Base-by-base conservation (phyloP, 2,888 invertebrate genomes). In the Drosophila paranaensis region DNA sequence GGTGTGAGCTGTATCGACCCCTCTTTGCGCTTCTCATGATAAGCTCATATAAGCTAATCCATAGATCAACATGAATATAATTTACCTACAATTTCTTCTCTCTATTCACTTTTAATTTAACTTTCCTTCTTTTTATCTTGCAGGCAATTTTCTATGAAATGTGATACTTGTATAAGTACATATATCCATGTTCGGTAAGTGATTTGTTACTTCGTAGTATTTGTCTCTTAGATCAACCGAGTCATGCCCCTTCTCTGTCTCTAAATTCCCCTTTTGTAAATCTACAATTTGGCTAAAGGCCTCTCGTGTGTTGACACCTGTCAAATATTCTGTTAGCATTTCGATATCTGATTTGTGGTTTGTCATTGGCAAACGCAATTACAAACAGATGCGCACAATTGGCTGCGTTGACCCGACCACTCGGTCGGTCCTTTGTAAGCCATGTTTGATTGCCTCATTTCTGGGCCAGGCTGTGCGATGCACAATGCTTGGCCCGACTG, bases 361-460 rank as follows among this genome's bases (percentile, higher is more conserved):
- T 76, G 70, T 68, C 79, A 65, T 66, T 70, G 54, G 71, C 74
- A 64, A 43, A 35, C 33, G 66, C 67, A 86, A 77, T 83, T 85
- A 72, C 79, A 54, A 54, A 51, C 71, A 70, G 62, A 72, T 72
- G 57, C 68, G 71, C 67, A 79, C 74, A 83, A 76, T 74, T 66
- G 79, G 70, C 66, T 53, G 33, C 43, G 55, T 35, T 55, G 72
- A 64, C 43, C 60, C 42, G 13, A 37, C 57, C 37, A 39, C 54
- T 35, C 13, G 30, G 30, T n/a, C 48, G 46, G 40, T 20, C 35
- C 53, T 40, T n/a, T 55, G 54, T 42, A 51, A 62, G 63, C 50
- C 60, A 73, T 75, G 71, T 86, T 86, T 82, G 81, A 77, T 83
- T 86, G 69, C 78, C 78, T 75, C 81, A 77, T 83, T 81, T 70